These are phyloP conservation scores for Drusus annulatus DNA, from an alignment of 1,140 invertebrate species.

Conservation along the genomic window DNA sequence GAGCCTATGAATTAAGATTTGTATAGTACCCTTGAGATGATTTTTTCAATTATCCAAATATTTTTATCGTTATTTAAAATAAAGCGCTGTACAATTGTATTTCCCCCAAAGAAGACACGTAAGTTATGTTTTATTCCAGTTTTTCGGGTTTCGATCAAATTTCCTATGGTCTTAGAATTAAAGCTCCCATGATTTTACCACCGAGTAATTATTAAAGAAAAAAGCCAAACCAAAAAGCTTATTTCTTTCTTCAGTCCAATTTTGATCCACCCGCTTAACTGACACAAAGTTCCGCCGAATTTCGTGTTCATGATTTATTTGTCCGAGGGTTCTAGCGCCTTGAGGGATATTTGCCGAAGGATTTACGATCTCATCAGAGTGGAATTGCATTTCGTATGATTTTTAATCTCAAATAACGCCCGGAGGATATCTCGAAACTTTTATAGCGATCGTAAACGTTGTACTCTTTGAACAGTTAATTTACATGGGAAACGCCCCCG, in stretches of 20 bases:
- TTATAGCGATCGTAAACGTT: slow-evolving; percentile 38
- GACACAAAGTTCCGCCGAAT: slow-evolving; percentile 28
- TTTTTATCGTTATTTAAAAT: too few relatives aligned
- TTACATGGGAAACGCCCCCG: slow-evolving; percentile 21
- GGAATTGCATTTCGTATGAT: slow-evolving; percentile 43
- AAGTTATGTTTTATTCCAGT: too few relatives aligned
- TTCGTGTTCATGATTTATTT: slow-evolving; percentile 35
- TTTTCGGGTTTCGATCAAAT: too few relatives aligned
- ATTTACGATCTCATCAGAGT: slow-evolving; percentile 40
- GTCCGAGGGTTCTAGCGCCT: slow-evolving; percentile 26
- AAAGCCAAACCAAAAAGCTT: too few relatives aligned
- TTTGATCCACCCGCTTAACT: slow-evolving; percentile 27
- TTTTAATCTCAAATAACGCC: slow-evolving; percentile 45
- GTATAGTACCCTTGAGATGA: too few relatives aligned
- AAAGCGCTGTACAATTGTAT: too few relatives aligned
- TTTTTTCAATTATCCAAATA: too few relatives aligned
- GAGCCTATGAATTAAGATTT: too few relatives aligned
- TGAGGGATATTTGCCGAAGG: slow-evolving; percentile 24
- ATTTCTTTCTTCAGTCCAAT: neutral
- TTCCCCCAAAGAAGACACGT: too few relatives aligned
- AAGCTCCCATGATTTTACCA: too few relatives aligned
- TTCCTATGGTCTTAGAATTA: too few relatives aligned
- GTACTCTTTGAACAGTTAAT: slow-evolving; percentile 24
- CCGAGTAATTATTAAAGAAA: too few relatives aligned
- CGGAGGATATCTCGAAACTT: slow-evolving; percentile 16